Base-by-base conservation (phyloP, 2,888 invertebrate species). In the Drosophila stalkeri region DNA sequence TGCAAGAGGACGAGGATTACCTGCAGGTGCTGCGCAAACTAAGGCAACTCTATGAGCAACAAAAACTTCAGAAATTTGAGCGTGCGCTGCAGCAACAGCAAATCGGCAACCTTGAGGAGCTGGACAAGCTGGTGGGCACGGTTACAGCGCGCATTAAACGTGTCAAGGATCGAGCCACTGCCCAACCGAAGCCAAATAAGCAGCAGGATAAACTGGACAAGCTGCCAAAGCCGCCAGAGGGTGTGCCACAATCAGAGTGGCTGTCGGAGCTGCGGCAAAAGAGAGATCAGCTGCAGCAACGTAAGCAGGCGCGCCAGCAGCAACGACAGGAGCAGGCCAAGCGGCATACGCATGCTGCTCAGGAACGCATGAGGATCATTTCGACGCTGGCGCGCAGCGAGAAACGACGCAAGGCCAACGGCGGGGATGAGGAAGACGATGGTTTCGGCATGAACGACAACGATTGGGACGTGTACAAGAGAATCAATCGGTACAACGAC, bases 401-500 rank as follows among this genome's bases (percentile, higher is more conserved):
- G 86, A 96, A 95, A 86, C 87, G 89, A 0, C 82, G 81, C 44
- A 86, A 86, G 41, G 79, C 68, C 0, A 82, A 86, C 23, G 75
- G 60, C n/a, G 88, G 80, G 8, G 84, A 82, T 8, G 89, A 87
- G 44, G 95, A 96, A 81, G 95, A 96, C 73, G 98, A 98, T 90
- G 98, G 98, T 92, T 99, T 99, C 94, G 98, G 98, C 37, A 96
- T 97, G 94, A 95, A 97, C 83, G 98, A 98, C 92, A 97, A 98
- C 90, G 98, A 99, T 92, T 99, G 98, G 98, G 98, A 98, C 93
- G 98, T 98, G 2, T 99, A 99, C 91, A 98, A 98, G 93, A 97
- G 96, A 31, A 97, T 98, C 31, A 96, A 95, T 86, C 94, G 94
- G 87, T 95, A 95, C 88, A 92, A 96, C 65, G 98, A 98, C 92